Evolutionary conservation across 2,113 vertebrate genomes (phyloP), one percentile per base, ranked within the genome.

Genomic region (Trinectes maculatus): DNA sequence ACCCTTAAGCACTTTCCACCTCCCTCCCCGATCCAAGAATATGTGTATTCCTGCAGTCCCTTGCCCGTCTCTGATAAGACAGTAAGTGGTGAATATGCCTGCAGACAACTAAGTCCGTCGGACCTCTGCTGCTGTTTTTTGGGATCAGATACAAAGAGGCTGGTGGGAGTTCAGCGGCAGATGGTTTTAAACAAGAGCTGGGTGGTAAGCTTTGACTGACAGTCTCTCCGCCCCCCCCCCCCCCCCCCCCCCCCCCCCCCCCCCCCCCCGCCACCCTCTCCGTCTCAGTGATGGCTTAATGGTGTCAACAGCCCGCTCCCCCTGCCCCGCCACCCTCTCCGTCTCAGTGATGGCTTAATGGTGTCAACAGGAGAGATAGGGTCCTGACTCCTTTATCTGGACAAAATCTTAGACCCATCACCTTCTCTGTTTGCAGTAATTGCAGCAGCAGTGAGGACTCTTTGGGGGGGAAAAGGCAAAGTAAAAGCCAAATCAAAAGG

Each of bases 351-450:
- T 67, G 79, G 58, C 76, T 91, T 87, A 89, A 85, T 85, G 70
- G 82, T 89, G 90, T 90, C 82, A 89, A 87, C 85, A 85, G 66
- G 53, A 85, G 89, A 83, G 83, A 80, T 47, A 81, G 84, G 89
- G 91, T 85, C 79, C 85, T 82, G 90, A 88, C 77, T 82, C 85
- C 74, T 76, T 79, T 88, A 91, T 92, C 86, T 64, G 88, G 86
- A 85, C 77, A 54, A 73, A 71, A 83, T 85, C 82, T 87, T 81
- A 84, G 83, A 85, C 89, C 85, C 82, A 91, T 91, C 87, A 92
- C 92, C 91, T 89, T 92, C 89, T 84, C 91, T 91, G 86, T 90
- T 89, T 87, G 86, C 80, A 82, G 90, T 93, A 94, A 94, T 94
- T 94, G 93, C 80, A 60, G 84, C 79, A 87, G 82, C 60, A 80